Percentiles rank a stretch among this genome's conserved stretches.
phyloP scores from a whole-genome alignment of 2,797 vertebrate species.

The Taenioides sp. region DNA sequence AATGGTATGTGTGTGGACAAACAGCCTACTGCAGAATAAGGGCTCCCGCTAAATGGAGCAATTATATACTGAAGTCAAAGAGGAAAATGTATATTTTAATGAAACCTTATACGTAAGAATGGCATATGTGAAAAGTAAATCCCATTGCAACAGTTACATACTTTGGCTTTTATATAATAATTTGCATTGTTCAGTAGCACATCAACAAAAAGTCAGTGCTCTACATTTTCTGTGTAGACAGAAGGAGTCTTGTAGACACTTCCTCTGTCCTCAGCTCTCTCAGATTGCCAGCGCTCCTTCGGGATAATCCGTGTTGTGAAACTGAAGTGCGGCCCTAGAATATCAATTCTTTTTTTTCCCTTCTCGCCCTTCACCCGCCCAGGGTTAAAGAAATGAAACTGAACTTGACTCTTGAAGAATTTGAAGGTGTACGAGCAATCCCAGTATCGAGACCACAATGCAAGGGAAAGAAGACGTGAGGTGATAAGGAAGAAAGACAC shows the following conservation, averaged over 20 bases:
- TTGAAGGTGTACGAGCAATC: slow-evolving; percentile 56
- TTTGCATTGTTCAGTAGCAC: slow-evolving; percentile 22
- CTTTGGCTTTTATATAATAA: neutral
- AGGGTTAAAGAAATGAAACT: slow-evolving; percentile 56
- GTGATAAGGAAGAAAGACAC: neutral
- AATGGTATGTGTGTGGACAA: too few species aligned
- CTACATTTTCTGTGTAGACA: slow-evolving; percentile 37
- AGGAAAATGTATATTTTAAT: too few species aligned
- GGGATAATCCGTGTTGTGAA: slow-evolving; percentile 75
- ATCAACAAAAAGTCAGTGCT: slow-evolving; percentile 5
- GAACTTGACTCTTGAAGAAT: slow-evolving; percentile 49
- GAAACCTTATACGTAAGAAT: too few species aligned
- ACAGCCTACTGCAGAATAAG: too few species aligned
- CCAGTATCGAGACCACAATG: slow-evolving; percentile 51
- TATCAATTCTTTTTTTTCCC: slow-evolving; percentile 53
- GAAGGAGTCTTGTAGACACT: slow-evolving; percentile 33
- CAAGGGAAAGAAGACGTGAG: slow-evolving; percentile 26
- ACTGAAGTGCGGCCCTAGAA: slow-evolving; percentile 70
- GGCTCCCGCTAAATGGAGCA: too few species aligned
- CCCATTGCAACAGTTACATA: too few species aligned
- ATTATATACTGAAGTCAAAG: too few species aligned
- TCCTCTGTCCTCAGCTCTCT: slow-evolving; percentile 55
- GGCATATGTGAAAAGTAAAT: too few species aligned
- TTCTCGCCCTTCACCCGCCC: slow-evolving; percentile 16
- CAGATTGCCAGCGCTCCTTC: slow-evolving; percentile 65